Base-by-base conservation (phyloP, 2,888 invertebrate species). In the Volucella inanis region DNA sequence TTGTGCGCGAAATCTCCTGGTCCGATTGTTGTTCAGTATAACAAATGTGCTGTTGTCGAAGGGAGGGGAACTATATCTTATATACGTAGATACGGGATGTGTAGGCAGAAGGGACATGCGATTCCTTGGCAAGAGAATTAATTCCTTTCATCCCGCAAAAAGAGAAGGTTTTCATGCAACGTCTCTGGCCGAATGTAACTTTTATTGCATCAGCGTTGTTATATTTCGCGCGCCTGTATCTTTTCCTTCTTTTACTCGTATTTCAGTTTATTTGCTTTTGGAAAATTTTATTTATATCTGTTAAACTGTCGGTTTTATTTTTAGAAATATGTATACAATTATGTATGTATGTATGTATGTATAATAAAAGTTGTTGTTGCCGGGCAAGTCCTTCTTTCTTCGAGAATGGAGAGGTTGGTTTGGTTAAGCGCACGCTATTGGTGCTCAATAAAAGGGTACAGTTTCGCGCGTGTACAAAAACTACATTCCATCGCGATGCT, bases 251-350 rank as follows among this genome's bases (percentile, higher is more conserved):
- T 75, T 71, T 31, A 31, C 31, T 31, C 31, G 49, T 76, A 57
- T 80, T 41, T 75, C 39, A 72, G 67, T 81, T 81, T 81, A 72
- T 81, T 85, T 81, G 81, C 81, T 81, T 76, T 84, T 52, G 75
- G 81, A 64, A 85, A 85, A 77, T 88, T 87, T 88, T 89, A 87
- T 89, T 87, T 87, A 78, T 84, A 87, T 78, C 87, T 87, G 61
- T 68, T 90, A 90, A 90, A 89, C 89, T 89, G 89, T 89, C 89
- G 89, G 90, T 88, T 88, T 89, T 90, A 90, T 90, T 90, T 90
- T 89, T 90, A 90, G 90, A 90, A 89, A 88, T 88, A 87, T 84
- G 89, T 31, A 62, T 6, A 31, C 31, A 31, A 31, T n/a, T n/a
- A n/a, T n/a, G 4, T 31, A 31, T 31, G 31, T 31, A 31, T 31